phyloP scores from a whole-genome alignment of 2,113 vertebrate species.

The Hemiscyllium ocellatum region DNA sequence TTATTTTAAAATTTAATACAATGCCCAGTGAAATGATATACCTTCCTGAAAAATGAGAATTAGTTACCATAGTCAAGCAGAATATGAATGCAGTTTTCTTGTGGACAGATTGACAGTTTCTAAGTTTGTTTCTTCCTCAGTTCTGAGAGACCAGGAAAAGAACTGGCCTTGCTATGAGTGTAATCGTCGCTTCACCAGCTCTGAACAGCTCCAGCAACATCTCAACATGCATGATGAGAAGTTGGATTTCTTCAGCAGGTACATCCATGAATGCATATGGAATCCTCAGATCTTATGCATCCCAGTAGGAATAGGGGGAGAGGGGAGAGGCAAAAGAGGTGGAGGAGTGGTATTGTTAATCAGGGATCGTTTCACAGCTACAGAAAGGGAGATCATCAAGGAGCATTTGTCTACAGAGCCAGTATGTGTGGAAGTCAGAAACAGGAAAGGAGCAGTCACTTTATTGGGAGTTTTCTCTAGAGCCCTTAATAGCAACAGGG shows the following conservation, averaged over 20 bases:
- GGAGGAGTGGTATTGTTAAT: too few species aligned
- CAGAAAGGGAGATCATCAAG: too few species aligned
- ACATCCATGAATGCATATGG: constrained; percentile 5
- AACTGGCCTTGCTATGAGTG: constrained; percentile 98
- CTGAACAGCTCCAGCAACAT: constrained; percentile 91
- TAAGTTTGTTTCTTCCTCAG: constrained; percentile 49
- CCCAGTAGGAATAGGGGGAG: too few species aligned
- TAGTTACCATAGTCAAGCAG: not conserved
- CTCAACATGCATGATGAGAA: constrained; percentile 97
- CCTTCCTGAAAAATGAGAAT: not conserved
- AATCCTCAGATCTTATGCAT: not conserved
- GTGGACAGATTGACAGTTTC: not conserved
- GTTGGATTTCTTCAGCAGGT: constrained; percentile 82
- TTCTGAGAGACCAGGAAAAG: constrained; percentile 89
- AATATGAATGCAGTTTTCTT: not conserved
- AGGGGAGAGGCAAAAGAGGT: too few species aligned
- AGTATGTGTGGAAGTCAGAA: too few species aligned
- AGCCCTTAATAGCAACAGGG: too few species aligned
- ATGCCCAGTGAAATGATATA: not conserved
- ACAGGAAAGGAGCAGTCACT: too few species aligned
- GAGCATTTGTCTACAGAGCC: too few species aligned
- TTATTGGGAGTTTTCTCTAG: too few species aligned
- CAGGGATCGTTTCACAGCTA: too few species aligned
- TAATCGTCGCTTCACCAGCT: constrained; percentile 90
- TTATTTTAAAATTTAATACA: not conserved